Percentiles rank a stretch among this genome's conserved stretches.
Conservation (phyloP, 2,888 invertebrate species). For the Sericinus montela region DNA sequence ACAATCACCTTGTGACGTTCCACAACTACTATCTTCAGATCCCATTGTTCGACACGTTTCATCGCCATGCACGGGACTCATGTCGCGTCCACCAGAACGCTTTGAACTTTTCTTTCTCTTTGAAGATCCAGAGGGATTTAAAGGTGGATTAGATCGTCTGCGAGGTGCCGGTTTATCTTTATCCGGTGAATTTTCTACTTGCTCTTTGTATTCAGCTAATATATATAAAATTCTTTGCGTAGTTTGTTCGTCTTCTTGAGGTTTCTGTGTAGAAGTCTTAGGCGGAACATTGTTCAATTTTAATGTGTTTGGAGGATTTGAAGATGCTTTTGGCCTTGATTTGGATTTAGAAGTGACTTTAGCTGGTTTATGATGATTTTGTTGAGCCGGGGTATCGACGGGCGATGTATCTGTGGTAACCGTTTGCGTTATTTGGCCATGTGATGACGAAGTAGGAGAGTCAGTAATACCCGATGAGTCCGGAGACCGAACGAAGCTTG, state of each 20-base stretch:
- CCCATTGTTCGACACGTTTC: conserved; percentile 85
- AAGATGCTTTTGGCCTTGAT: conserved; percentile 75
- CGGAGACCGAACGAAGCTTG: conserved; percentile 58
- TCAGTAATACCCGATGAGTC: conserved; percentile 61
- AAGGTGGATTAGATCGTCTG: conserved; percentile 85
- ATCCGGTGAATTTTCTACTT: conserved; percentile 88
- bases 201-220: conserved; percentile 88
- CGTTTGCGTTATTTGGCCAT: conserved; percentile 34
- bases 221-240: conserved; percentile 89
- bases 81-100: conserved; percentile 73
- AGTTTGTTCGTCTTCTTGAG: conserved; percentile 89
- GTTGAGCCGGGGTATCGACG: conserved; percentile 34
- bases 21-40: conserved; percentile 88
- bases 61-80: conserved; percentile 81
- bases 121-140: conserved; percentile 82
- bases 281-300: conserved; percentile 83
- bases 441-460: conserved; percentile 56
- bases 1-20: conserved; percentile 79
- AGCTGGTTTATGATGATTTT: conserved; percentile 40
- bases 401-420: conserved; percentile 48
- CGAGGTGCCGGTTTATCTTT: conserved; percentile 90
- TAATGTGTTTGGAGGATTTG: conserved; percentile 77
- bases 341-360: conserved; percentile 65
- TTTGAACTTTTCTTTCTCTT: conserved; percentile 85
- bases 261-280: conserved; percentile 81